Percentiles rank a stretch among this genome's conserved stretches.
Conservation (phyloP, 2,113 vertebrate species). For the Ahaetulla prasina region DNA sequence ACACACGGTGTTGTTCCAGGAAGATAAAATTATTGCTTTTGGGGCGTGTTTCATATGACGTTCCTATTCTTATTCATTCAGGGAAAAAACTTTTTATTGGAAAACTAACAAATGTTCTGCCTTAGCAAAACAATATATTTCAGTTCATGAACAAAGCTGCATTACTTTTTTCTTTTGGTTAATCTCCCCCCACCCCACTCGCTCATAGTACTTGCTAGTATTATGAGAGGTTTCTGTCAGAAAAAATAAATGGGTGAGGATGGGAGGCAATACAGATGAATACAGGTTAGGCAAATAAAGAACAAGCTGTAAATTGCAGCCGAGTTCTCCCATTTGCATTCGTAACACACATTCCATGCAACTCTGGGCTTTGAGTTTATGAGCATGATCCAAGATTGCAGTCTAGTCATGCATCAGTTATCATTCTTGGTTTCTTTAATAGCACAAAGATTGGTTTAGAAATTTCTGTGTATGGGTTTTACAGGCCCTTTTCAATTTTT, state of each 20-base stretch:
- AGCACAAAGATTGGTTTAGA: not conserved
- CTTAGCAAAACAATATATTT: not conserved
- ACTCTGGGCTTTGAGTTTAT: not conserved
- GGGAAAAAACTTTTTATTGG: not conserved
- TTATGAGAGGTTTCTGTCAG: not conserved
- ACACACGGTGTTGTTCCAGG: not conserved
- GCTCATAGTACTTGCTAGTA: accelerated
- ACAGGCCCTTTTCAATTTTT: not conserved
- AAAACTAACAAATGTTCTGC: not conserved
- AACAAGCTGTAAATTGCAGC: not conserved
- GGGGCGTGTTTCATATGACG: not conserved
- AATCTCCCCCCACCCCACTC: not conserved
- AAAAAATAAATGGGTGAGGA: not conserved
- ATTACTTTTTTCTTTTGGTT: not conserved
- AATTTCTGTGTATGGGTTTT: not conserved
- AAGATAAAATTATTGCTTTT: slow-evolving; percentile 22
- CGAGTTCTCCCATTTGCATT: not conserved
- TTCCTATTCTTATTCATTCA: not conserved
- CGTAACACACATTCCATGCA: not conserved
- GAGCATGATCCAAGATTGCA: not conserved
- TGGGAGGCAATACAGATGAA: not conserved
- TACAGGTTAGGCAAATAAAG: not conserved
- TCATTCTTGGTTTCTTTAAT: not conserved
- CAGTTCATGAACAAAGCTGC: not conserved
- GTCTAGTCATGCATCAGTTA: not conserved